Evolutionary conservation across 2,113 vertebrate species (phyloP), one percentile per base, ranked within the genome.

Genomic region (Pterophyllum scalare): DNA sequence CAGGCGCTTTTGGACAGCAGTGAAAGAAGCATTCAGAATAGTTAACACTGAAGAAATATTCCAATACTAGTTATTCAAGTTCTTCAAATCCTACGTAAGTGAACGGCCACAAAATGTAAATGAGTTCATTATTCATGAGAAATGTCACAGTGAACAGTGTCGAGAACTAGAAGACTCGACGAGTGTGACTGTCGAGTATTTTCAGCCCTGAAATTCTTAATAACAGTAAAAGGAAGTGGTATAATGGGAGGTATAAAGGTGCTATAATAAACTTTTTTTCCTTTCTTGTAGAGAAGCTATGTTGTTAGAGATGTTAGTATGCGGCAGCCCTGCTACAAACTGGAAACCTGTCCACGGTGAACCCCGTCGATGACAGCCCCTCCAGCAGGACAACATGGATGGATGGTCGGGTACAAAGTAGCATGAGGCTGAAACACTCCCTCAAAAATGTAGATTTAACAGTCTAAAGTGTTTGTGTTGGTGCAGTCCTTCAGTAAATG

Each of bases 1-100:
- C 0, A 26, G 35, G 56, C 11, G 28, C 46, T 72, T 72, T 54
- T 72, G 17, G 20, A n/a, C 46, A 1, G 0, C 1, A 3, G 17
- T n/a, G 2, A 17, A 52, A 9, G 1, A 5, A 46, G 43, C 0
- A 19, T 7, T 52, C 15, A 72, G 1, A 52, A 19, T 49, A 49
- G 49, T 72, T 20, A 20, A 52, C 65, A 20, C 4, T 52, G 17
- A 22, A 1, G 20, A 49, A 0, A 3, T 8, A 33, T n/a, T 33
- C 26, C 46, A 72, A 54, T n/a, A 6, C 15, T 7, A 72, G 26
- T 31, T 20, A 52, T 13, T 72, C 0, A 52, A 14, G 26, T 52
- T 52, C 54, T 72, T 54, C 2, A 52, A 54, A 52, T 72, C 46
- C 19, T 54, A 72, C 26, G 20, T 72, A 72, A 49, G 67, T 54